Evolutionary conservation across 2,113 vertebrate species (phyloP).

Genomic region (Sceloporus tristichus): DNA sequence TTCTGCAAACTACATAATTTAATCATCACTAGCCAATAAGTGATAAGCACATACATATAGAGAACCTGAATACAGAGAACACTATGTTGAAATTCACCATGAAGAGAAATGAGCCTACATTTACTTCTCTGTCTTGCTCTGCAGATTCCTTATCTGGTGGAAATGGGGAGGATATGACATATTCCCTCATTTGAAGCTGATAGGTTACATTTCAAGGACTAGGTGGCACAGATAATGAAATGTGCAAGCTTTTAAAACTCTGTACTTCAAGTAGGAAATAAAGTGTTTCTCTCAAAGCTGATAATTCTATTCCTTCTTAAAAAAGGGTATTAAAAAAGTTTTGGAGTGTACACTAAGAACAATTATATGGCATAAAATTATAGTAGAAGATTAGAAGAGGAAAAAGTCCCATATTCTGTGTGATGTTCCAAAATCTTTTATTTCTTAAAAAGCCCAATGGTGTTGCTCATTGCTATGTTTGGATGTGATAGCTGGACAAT

Average conservation of each 20-base stretch:
- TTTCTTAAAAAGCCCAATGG: no score
- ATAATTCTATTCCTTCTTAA: neutral
- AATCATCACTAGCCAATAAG: slow-evolving; percentile 30
- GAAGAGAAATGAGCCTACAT: slow-evolving; percentile 22
- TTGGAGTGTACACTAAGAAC: neutral
- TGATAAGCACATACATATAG: slow-evolving; percentile 17
- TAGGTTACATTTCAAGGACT: slow-evolving; percentile 5
- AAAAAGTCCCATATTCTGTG: neutral
- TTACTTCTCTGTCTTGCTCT: slow-evolving; percentile 10
- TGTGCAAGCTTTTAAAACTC: neutral
- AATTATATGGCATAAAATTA: neutral
- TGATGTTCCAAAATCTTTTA: no score
- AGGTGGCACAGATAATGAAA: slow-evolving; percentile 18
- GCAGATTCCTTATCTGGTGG: neutral
- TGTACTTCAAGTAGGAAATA: neutral
- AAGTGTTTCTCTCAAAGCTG: slow-evolving; percentile 5
- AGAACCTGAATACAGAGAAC: neutral
- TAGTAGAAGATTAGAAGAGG: neutral
- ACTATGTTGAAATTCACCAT: neutral
- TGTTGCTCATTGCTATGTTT: no score
- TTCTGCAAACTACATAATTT: neutral
- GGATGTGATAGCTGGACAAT: no score
- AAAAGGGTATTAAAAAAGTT: neutral
- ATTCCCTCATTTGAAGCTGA: neutral
- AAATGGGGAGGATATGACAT: slow-evolving; percentile 3